phyloP scores from a whole-genome alignment of 2,888 invertebrate species.

The Abscondita cerata region DNA sequence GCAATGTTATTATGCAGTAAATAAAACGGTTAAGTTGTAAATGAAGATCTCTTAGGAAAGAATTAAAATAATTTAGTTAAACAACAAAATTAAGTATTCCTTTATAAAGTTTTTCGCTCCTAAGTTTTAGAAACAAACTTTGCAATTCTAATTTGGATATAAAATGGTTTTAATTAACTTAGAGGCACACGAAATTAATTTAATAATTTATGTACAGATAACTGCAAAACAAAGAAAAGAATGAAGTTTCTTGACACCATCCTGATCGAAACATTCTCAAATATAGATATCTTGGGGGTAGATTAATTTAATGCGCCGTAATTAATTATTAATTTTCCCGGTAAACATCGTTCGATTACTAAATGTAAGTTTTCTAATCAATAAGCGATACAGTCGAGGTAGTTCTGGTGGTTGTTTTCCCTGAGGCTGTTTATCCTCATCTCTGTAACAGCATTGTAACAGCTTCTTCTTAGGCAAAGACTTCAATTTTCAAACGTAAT shows the following conservation, averaged over 20 bases:
- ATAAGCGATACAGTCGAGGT: conserved; percentile 24
- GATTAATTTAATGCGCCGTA: neutral
- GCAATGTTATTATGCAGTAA: conserved; percentile 1
- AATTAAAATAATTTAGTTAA: conserved; percentile 13
- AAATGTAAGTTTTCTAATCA: conserved; percentile 28
- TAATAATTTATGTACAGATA: no score
- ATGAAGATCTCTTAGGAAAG: neutral
- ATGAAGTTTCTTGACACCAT: neutral
- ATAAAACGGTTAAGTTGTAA: conserved; percentile 9
- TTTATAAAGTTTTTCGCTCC: conserved; percentile 11
- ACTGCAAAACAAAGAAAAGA: neutral
- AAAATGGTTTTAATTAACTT: conserved; percentile 1
- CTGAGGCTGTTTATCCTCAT: conserved; percentile 22
- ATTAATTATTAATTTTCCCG: conserved; percentile 24
- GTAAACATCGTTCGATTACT: conserved; percentile 21
- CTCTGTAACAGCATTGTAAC: conserved; percentile 8
- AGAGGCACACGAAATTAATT: neutral
- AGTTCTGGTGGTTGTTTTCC: conserved; percentile 18
- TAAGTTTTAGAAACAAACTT: conserved; percentile 8
- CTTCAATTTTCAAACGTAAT: conserved; percentile 21
- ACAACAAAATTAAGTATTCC: conserved; percentile 10
- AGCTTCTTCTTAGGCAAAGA: conserved; percentile 1
- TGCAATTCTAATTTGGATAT: conserved; percentile 10
- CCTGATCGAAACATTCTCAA: no score
- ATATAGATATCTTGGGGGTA: no score